Percentiles rank a stretch among this genome's conserved stretches.
phyloP scores from a whole-genome alignment of 2,888 invertebrate genomes.

The Eurytoma californica region DNA sequence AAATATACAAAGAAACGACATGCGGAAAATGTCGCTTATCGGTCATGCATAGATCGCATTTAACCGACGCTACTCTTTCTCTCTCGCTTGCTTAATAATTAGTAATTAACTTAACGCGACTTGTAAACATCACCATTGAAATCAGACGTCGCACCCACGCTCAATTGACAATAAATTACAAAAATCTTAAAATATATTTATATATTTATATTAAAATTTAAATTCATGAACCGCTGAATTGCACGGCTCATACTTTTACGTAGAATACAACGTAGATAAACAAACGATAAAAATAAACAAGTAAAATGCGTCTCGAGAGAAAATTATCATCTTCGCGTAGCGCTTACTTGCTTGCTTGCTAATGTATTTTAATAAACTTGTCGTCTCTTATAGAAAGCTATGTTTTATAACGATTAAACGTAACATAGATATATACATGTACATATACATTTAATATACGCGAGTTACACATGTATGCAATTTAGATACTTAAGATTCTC shows the following conservation, averaged over 20 bases:
- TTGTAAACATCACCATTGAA: slow-evolving; percentile 34
- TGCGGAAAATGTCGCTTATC: slow-evolving; percentile 44
- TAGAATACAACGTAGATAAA: slow-evolving; percentile 56
- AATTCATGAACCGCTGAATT: slow-evolving; percentile 28
- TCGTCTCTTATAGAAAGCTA: slow-evolving; percentile 62
- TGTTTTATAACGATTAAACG: slow-evolving; percentile 64
- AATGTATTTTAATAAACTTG: slow-evolving; percentile 44
- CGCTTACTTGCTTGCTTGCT: slow-evolving; percentile 31
- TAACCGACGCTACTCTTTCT: slow-evolving; percentile 22
- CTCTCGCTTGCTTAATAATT: slow-evolving; percentile 42
- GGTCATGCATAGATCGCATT: slow-evolving; percentile 3
- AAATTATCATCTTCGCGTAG: slow-evolving; percentile 29
- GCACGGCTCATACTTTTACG: slow-evolving; percentile 24
- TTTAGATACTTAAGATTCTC: slow-evolving; percentile 53
- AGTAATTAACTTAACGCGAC: slow-evolving; percentile 27
- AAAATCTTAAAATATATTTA: slow-evolving; percentile 53
- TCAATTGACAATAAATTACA: slow-evolving; percentile 56
- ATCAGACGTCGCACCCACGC: slow-evolving; percentile 32
- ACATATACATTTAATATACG: slow-evolving; percentile 65
- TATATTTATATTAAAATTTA: slow-evolving; percentile 47
- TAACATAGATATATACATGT: slow-evolving; percentile 63
- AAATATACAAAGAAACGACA: slow-evolving; percentile 72
- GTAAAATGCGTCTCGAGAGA: slow-evolving; percentile 36
- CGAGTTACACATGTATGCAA: slow-evolving; percentile 64
- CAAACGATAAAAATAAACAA: slow-evolving; percentile 52